Conservation (phyloP, 2,888 invertebrate species). For the Meiosimyza platycephala region DNA sequence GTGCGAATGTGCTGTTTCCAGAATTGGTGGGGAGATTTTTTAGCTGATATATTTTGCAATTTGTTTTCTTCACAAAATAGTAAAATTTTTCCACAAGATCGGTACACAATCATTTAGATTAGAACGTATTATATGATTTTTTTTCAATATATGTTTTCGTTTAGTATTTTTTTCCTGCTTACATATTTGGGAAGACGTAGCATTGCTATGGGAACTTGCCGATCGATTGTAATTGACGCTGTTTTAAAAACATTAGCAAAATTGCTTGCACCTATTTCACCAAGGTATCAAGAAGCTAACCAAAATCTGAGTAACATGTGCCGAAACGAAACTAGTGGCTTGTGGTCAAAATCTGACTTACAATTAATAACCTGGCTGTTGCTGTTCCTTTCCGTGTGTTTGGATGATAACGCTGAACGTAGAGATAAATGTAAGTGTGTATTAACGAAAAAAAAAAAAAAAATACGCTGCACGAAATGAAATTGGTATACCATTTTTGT, state of each 20-base stretch:
- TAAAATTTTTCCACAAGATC: slow-evolving; percentile 85
- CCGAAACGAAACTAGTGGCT: slow-evolving; percentile 50
- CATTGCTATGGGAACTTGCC: slow-evolving; percentile 72
- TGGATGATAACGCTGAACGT: slow-evolving; percentile 70
- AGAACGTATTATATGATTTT: background rate
- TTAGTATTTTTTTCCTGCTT: slow-evolving; percentile 85
- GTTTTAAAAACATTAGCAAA: slow-evolving; percentile 73
- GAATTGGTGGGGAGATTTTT: slow-evolving; percentile 90
- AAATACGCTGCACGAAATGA: too few species aligned
- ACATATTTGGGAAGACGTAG: slow-evolving; percentile 89
- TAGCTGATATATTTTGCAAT: slow-evolving; percentile 83
- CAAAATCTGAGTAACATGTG: slow-evolving; percentile 43
- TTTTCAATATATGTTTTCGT: slow-evolving; percentile 40
- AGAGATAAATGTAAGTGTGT: slow-evolving; percentile 64
- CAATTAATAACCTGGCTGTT: slow-evolving; percentile 80
- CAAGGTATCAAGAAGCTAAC: slow-evolving; percentile 59
- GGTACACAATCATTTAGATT: slow-evolving; percentile 69
- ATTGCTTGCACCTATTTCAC: slow-evolving; percentile 71
- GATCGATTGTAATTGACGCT: slow-evolving; percentile 73
- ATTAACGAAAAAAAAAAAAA: background rate
- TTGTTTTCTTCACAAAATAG: slow-evolving; percentile 84
- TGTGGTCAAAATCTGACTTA: slow-evolving; percentile 73
- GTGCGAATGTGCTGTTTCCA: slow-evolving; percentile 80
- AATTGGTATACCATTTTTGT: background rate
- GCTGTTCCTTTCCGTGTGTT: slow-evolving; percentile 79